Evolutionary conservation across 1,140 invertebrate genomes (phyloP).

Genomic region (Pristionchus pacificus): DNA sequence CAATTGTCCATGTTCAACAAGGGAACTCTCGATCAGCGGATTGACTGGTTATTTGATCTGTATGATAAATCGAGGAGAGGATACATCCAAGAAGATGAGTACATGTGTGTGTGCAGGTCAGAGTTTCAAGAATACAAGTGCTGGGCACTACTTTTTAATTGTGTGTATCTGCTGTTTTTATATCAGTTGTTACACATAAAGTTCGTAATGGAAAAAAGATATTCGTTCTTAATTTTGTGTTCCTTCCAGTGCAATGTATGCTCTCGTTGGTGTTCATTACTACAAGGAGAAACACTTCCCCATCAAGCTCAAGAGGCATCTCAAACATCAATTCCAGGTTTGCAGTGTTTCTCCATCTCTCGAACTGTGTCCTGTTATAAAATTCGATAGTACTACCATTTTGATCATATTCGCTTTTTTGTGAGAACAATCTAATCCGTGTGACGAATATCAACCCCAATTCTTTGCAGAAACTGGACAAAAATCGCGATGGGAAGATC

Average conservation of each 20-base stretch:
- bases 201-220: no score
- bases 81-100: slow-evolving; percentile 12
- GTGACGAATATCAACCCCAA: not conserved
- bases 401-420: no score
- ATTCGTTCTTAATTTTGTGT: not conserved
- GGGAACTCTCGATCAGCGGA: slow-evolving; percentile 11
- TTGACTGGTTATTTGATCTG: slow-evolving; percentile 15
- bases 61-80: not conserved
- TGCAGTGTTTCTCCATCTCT: no score
- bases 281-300: slow-evolving; percentile 17
- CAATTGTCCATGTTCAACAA: slow-evolving; percentile 12
- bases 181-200: no score
- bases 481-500: slow-evolving; percentile 9
- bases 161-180: no score
- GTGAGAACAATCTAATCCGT: no score
- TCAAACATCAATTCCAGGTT: slow-evolving; percentile 10
- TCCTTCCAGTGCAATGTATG: slow-evolving; percentile 13
- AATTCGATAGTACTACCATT: no score
- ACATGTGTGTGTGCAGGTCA: slow-evolving; percentile 5
- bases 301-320: slow-evolving; percentile 6
- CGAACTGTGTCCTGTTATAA: no score
- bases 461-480: slow-evolving; percentile 9
- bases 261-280: slow-evolving; percentile 7
- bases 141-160: no score
- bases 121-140: no score